Conservation (phyloP, 2,888 invertebrate genomes). For the Cantharis rufa region DNA sequence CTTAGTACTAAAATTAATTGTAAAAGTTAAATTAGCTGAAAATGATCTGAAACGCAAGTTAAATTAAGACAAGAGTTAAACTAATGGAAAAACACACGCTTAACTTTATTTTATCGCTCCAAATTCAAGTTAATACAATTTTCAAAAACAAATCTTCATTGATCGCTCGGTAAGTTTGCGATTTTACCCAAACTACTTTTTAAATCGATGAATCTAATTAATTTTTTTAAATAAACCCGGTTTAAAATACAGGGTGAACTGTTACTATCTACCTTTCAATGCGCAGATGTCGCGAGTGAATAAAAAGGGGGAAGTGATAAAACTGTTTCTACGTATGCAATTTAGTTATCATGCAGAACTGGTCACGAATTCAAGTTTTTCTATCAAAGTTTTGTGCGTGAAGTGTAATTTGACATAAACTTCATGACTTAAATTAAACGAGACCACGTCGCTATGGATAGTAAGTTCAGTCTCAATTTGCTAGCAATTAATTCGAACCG, state of each 20-base stretch:
- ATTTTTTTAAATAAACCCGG: background rate
- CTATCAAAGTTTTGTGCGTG: background rate
- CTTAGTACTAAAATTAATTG: background rate
- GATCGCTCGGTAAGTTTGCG: background rate
- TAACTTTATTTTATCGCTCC: background rate
- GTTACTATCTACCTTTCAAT: background rate
- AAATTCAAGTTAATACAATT: background rate
- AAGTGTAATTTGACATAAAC: background rate
- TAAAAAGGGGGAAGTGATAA: background rate
- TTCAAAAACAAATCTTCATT: background rate
- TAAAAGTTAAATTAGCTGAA: background rate
- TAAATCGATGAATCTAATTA: background rate
- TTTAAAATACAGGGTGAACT: background rate
- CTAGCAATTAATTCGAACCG: background rate
- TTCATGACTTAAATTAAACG: background rate
- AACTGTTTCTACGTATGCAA: background rate
- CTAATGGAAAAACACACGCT: background rate
- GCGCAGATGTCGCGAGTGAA: background rate
- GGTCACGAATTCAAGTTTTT: background rate
- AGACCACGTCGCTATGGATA: background rate
- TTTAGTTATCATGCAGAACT: background rate
- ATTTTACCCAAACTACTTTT: background rate
- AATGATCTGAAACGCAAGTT: background rate
- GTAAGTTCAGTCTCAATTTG: background rate
- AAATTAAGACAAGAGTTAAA: background rate